Evolutionary conservation across 2,888 invertebrate species (phyloP).

Genomic region (Pseudococcus jackbeardsleyi): DNA sequence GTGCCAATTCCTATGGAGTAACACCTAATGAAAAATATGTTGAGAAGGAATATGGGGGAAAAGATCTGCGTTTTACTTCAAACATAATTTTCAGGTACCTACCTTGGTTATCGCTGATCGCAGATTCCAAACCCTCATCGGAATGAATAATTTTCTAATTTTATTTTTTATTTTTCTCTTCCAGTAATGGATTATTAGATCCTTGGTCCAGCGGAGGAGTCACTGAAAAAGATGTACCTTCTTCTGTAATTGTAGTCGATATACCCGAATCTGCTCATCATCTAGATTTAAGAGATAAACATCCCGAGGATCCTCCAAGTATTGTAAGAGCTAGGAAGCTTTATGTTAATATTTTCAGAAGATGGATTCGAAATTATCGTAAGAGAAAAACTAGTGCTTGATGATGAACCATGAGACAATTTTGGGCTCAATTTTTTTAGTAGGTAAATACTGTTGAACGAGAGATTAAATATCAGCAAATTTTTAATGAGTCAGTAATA

Average conservation of each 20-base stretch:
- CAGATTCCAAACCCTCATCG: no score
- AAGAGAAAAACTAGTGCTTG: neutral
- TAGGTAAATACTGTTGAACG: no score
- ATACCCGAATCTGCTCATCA: constrained; percentile 90
- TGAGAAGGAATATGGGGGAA: constrained; percentile 85
- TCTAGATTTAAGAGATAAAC: constrained; percentile 80
- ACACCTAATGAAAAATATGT: constrained; percentile 79
- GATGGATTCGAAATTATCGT: constrained; percentile 36
- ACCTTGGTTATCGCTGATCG: no score
- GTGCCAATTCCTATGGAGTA: constrained; percentile 79
- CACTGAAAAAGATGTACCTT: constrained; percentile 76
- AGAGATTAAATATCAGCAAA: no score
- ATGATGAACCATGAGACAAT: neutral
- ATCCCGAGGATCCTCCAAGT: constrained; percentile 77
- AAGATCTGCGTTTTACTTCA: constrained; percentile 75
- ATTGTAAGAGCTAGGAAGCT: constrained; percentile 75
- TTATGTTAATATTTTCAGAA: constrained; percentile 36
- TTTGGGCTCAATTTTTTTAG: neutral
- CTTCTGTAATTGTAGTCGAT: constrained; percentile 78
- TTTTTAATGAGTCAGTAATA: neutral
- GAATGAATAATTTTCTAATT: neutral
- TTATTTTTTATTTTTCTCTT: constrained; percentile 73
- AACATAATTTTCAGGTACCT: constrained; percentile 75
- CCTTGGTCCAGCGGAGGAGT: constrained; percentile 92
- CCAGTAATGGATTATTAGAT: constrained; percentile 86